phyloP scores from a whole-genome alignment of 2,113 vertebrate genomes.

The Oncorhynchus keta region DNA sequence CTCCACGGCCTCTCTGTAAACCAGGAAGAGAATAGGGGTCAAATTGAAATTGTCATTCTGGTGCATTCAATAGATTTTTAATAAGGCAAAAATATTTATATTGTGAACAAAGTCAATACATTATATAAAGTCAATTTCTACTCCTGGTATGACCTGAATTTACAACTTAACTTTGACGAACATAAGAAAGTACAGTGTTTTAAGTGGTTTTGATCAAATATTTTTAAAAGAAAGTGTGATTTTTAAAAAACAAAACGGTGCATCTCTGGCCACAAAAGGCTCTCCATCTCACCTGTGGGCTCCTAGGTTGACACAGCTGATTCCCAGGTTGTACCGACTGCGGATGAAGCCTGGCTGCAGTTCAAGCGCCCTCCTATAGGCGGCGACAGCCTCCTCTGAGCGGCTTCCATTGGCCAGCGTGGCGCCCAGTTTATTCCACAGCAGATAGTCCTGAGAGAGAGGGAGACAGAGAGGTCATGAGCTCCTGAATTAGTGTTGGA shows the following conservation, averaged over 20 bases:
- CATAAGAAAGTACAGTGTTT: too few relatives aligned
- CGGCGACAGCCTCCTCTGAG: constrained; percentile 93
- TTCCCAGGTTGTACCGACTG: constrained; percentile 96
- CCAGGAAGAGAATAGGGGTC: not conserved
- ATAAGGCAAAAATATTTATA: too few relatives aligned
- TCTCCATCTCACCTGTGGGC: constrained; percentile 86
- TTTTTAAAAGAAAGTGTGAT: too few relatives aligned
- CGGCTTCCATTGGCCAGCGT: constrained; percentile 94
- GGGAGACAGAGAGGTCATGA: not conserved
- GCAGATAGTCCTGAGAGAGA: constrained; percentile 84
- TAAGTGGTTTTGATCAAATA: too few relatives aligned
- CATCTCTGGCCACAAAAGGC: too few relatives aligned
- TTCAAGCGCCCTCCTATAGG: constrained; percentile 89
- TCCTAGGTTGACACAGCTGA: constrained; percentile 95
- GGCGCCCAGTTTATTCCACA: constrained; percentile 97
- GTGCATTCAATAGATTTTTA: too few relatives aligned
- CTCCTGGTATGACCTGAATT: too few relatives aligned
- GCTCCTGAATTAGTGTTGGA: too few relatives aligned
- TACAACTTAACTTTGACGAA: too few relatives aligned
- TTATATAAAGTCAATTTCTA: too few relatives aligned
- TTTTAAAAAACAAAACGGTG: too few relatives aligned
- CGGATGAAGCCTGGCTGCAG: constrained; percentile 95
- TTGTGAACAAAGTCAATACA: too few relatives aligned
- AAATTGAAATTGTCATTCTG: not conserved
- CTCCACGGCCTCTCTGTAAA: constrained; percentile 92